Conservation (phyloP, 2,113 vertebrate genomes). For the Penelope pileata region DNA sequence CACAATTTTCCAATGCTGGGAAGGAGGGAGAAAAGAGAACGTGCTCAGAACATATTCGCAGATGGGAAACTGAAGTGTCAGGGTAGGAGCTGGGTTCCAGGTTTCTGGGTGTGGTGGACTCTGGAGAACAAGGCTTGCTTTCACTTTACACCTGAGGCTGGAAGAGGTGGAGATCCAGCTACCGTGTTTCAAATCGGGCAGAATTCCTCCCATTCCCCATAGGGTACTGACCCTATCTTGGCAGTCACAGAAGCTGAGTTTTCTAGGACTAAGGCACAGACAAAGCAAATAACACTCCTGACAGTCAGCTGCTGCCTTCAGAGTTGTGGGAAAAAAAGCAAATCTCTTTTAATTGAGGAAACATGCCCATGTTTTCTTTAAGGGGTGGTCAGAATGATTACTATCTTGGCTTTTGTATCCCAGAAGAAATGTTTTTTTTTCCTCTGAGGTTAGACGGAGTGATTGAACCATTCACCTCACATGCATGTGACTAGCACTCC, state of each 20-base stretch:
- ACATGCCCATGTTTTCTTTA: neutral
- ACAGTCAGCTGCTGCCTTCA: neutral
- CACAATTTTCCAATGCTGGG: neutral
- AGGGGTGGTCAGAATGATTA: neutral
- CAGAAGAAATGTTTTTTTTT: neutral
- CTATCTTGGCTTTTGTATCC: neutral
- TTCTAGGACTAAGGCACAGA: neutral
- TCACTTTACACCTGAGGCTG: neutral
- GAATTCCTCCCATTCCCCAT: neutral
- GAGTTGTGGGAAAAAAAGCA: neutral
- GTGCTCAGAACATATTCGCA: neutral
- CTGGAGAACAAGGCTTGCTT: neutral
- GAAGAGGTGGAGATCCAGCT: neutral
- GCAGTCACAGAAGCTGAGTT: neutral
- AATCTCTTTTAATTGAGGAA: neutral
- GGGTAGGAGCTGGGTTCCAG: accelerated
- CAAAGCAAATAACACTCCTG: neutral
- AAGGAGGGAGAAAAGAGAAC: neutral
- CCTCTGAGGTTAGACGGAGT: neutral
- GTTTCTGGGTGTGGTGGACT: neutral
- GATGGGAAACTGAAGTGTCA: neutral
- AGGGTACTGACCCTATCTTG: neutral
- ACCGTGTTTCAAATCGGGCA: neutral
- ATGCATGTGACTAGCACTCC: neutral
- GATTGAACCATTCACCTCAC: neutral